These are phyloP conservation scores for Sarcophaga bullata DNA, from an alignment of 1,140 invertebrate species.

Conservation along the genomic window DNA sequence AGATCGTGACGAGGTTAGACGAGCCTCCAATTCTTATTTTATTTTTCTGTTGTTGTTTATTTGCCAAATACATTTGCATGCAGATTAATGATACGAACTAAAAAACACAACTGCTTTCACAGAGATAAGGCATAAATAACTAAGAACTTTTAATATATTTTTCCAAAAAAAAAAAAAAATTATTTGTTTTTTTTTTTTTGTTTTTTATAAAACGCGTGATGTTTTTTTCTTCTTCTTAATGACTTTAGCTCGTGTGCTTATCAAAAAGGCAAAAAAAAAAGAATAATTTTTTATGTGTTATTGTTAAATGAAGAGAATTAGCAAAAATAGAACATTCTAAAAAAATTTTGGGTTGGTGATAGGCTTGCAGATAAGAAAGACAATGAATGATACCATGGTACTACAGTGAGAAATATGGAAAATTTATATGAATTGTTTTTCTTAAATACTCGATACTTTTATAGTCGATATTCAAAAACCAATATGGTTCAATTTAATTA, in stretches of 20 bases:
- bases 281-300: neutral
- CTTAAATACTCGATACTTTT: no score
- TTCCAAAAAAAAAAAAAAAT: neutral
- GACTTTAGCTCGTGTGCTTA: neutral
- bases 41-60: neutral
- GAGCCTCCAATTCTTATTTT: constrained; percentile 6
- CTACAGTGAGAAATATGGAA: no score
- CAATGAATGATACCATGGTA: no score
- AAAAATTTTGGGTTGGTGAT: neutral
- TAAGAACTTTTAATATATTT: neutral
- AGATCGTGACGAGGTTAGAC: constrained; percentile 1
- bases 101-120: neutral
- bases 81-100: neutral
- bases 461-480: no score
- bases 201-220: neutral
- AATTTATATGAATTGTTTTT: no score
- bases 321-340: neutral
- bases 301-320: neutral
- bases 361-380: neutral
- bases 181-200: no score
- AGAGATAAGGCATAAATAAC: neutral
- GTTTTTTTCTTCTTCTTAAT: neutral
- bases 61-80: neutral
- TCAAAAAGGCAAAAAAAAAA: neutral
- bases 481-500: no score